phyloP scores from a whole-genome alignment of 2,113 vertebrate species.

The Pelecanus crispus region DNA sequence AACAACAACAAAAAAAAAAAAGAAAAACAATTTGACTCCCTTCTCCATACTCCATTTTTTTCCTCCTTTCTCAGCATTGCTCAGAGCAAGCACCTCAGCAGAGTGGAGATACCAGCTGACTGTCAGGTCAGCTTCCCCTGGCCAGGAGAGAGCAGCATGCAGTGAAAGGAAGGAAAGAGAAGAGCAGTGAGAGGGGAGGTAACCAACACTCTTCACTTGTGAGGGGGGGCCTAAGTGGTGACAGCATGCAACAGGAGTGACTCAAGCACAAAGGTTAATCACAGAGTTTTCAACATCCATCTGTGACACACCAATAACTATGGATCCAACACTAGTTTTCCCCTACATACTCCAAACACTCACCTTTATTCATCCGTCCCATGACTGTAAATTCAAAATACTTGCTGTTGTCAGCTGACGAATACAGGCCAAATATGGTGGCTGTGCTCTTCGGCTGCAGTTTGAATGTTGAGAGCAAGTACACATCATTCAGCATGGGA shows the following conservation, averaged over 20 bases:
- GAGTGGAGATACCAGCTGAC: neutral
- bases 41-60: neutral
- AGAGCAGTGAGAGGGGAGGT: neutral
- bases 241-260: neutral
- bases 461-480: slow-evolving; percentile 84
- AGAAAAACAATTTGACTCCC: neutral
- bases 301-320: neutral
- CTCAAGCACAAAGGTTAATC: neutral
- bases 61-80: neutral
- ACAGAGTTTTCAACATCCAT: neutral
- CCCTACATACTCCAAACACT: neutral
- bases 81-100: neutral
- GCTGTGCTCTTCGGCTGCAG: slow-evolving; percentile 83
- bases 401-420: slow-evolving; percentile 83
- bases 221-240: neutral
- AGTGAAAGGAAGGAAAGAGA: neutral
- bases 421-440: slow-evolving; percentile 85
- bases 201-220: neutral
- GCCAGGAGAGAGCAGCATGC: neutral
- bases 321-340: neutral
- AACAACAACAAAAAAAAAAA: neutral
- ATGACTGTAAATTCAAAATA: slow-evolving; percentile 90
- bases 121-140: neutral
- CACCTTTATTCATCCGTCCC: slow-evolving; percentile 90
- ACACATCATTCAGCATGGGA: slow-evolving; percentile 81